Percentiles rank a stretch among this genome's conserved stretches.
Evolutionary conservation across 1,140 invertebrate species (phyloP).

Genomic region (Dendroctonus ponderosae): DNA sequence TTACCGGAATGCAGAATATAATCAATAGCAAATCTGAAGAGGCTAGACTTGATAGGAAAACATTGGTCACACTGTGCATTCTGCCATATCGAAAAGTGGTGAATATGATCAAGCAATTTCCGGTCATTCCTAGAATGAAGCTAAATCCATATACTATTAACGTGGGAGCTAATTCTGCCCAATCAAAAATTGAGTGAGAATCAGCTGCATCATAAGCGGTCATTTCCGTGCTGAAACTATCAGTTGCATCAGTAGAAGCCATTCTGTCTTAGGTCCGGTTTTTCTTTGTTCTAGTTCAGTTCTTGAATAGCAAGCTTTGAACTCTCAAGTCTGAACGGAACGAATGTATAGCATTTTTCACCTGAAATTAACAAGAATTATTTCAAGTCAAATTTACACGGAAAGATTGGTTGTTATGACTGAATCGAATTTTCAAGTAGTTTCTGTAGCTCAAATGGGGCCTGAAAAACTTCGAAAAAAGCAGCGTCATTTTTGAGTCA

Average conservation of each 20-base stretch:
- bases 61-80: conserved; percentile 61
- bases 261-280: not conserved
- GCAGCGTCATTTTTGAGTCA: too few species aligned
- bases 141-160: conserved; percentile 64
- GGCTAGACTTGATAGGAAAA: conserved; percentile 69
- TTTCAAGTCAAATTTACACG: not conserved
- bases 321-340: not conserved
- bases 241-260: conserved; percentile 2
- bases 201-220: conserved; percentile 34
- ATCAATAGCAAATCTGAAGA: conserved; percentile 72
- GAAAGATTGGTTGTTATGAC: too few species aligned
- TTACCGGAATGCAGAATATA: conserved; percentile 72
- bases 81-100: conserved; percentile 45
- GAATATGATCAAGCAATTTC: conserved; percentile 61
- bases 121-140: conserved; percentile 61
- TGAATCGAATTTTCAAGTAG: too few species aligned
- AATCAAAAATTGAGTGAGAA: conserved; percentile 52
- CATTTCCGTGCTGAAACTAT: conserved; percentile 8
- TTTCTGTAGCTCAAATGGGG: too few species aligned
- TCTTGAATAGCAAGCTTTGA: not conserved
- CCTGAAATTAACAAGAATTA: conserved; percentile 2
- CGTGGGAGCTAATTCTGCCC: conserved; percentile 60
- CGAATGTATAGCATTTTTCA: not conserved
- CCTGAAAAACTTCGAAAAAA: too few species aligned
- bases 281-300: not conserved